Conservation (phyloP, 2,113 vertebrate genomes). For the Myiopsitta monachus region DNA sequence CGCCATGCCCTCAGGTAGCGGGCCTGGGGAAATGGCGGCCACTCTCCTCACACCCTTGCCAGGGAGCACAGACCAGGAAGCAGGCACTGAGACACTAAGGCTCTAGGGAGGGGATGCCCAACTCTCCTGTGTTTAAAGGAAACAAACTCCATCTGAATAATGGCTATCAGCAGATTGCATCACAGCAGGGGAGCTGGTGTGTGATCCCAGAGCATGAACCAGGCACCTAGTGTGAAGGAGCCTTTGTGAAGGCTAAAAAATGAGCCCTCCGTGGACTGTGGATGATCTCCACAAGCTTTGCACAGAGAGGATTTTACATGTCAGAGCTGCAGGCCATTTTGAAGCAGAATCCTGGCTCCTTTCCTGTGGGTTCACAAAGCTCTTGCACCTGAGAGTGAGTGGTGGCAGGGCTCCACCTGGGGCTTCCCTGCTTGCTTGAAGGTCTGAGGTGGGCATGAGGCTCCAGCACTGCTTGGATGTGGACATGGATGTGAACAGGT, state of each 20-base stretch:
- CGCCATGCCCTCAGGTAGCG: rapidly evolving
- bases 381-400: neutral
- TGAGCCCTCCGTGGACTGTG: rapidly evolving
- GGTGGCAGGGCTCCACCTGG: rapidly evolving
- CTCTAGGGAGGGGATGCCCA: neutral
- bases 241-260: neutral
- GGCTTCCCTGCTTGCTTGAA: rapidly evolving
- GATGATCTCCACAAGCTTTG: neutral
- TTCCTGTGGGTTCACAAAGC: neutral
- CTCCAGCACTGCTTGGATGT: rapidly evolving
- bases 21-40: neutral
- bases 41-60: rapidly evolving
- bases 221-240: neutral
- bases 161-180: neutral
- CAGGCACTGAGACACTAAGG: no score
- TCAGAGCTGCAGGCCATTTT: neutral
- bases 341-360: neutral
- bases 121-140: neutral
- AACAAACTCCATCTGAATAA: neutral
- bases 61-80: neutral
- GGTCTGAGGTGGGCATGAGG: neutral
- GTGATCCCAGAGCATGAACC: neutral
- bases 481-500: neutral
- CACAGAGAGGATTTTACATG: neutral
- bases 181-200: rapidly evolving